phyloP scores from a whole-genome alignment of 2,797 vertebrate genomes.

The Cebuella pygmaea region DNA sequence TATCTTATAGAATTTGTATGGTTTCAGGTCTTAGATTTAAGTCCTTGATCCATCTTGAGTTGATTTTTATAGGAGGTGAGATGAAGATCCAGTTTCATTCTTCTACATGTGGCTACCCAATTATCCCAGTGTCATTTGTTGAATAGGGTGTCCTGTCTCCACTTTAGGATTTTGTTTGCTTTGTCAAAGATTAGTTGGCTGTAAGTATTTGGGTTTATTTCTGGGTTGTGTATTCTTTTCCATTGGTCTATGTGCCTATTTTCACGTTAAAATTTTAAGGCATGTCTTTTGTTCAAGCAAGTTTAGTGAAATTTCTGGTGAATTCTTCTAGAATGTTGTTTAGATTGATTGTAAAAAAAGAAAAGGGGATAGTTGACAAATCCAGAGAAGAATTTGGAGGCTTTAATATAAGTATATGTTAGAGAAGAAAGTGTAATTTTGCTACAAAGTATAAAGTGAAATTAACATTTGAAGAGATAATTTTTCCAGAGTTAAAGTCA shows the following conservation, averaged over 20 bases:
- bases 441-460: not conserved
- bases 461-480: not conserved
- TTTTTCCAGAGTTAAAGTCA: not conserved
- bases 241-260: not conserved
- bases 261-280: not conserved
- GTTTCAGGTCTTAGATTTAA: not conserved
- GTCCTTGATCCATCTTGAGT: not conserved
- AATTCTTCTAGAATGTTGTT: not conserved
- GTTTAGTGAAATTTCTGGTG: not conserved
- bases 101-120: not conserved
- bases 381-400: not conserved
- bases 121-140: not conserved
- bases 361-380: not conserved
- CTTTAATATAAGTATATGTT: not conserved
- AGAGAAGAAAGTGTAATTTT: not conserved
- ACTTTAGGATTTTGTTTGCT: not conserved
- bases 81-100: not conserved
- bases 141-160: not conserved
- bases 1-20: not conserved
- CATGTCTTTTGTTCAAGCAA: not conserved
- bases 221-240: not conserved
- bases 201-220: not conserved
- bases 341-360: not conserved
- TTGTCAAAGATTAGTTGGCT: not conserved
- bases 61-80: not conserved